Conservation (phyloP, 2,797 vertebrate species). For the Notamacropus eugenii region DNA sequence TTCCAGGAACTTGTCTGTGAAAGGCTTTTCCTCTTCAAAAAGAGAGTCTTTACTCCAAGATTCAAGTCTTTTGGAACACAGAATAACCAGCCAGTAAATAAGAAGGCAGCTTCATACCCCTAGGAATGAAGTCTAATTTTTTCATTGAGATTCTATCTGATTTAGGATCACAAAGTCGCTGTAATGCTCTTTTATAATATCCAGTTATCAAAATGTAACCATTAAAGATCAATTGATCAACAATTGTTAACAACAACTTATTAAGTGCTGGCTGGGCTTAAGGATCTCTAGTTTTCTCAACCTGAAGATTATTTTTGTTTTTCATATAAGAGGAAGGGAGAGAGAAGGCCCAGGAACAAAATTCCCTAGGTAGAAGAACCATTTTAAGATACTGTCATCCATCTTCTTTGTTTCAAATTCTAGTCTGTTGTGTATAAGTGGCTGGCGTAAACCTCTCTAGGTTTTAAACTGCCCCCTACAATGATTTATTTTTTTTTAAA, state of each 20-base stretch:
- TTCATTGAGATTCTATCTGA: too few species aligned
- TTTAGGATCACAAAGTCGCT: too few species aligned
- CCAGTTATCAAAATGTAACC: too few species aligned
- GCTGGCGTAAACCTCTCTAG: background rate
- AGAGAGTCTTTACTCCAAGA: background rate
- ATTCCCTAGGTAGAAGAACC: background rate
- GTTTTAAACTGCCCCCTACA: background rate
- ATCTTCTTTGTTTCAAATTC: background rate
- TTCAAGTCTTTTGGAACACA: background rate
- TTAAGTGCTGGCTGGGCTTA: background rate
- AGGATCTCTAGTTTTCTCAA: background rate
- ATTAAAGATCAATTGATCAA: background rate
- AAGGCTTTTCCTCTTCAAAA: background rate
- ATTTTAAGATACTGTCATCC: background rate
- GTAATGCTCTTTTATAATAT: too few species aligned
- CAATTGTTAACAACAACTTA: too few species aligned
- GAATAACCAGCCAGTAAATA: too few species aligned
- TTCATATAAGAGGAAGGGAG: background rate
- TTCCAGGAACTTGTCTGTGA: background rate
- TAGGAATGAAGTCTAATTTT: too few species aligned
- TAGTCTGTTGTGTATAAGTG: background rate
- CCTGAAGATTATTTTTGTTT: background rate
- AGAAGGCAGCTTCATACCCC: too few species aligned
- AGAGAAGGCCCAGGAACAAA: background rate
- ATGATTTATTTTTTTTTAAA: background rate